Percentiles rank a stretch among this genome's conserved stretches.
phyloP scores from a whole-genome alignment of 2,113 vertebrate genomes.

The Gavialis gangeticus region DNA sequence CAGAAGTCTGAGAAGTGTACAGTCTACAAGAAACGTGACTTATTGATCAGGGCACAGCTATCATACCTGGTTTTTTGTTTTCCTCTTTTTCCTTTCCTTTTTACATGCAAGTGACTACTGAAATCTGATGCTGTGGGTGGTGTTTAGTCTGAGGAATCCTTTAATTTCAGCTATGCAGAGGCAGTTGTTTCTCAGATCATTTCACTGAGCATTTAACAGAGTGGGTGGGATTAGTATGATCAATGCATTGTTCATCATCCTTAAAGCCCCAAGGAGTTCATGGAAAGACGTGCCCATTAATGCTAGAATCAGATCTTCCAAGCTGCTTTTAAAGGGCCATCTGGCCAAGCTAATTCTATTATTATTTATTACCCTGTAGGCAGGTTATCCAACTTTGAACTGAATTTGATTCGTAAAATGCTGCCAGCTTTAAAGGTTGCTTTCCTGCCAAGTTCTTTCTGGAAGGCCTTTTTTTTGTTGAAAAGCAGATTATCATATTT shows the following conservation, averaged over 20 bases:
- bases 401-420: neutral
- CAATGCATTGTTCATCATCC: neutral
- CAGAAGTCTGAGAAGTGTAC: neutral
- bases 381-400: neutral
- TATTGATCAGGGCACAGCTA: neutral
- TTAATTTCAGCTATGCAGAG: neutral
- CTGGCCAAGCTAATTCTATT: neutral
- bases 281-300: too few species aligned
- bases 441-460: neutral
- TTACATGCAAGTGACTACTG: fast-evolving
- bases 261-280: too few species aligned
- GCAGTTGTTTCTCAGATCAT: neutral
- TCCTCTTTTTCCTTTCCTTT: neutral
- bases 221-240: neutral
- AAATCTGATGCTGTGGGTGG: fast-evolving
- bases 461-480: neutral
- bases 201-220: neutral
- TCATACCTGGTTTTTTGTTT: neutral
- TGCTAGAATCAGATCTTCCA: neutral
- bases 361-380: neutral
- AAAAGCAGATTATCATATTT: neutral
- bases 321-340: neutral
- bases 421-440: neutral
- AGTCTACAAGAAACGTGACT: fast-evolving
- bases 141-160: neutral